Base-by-base conservation (phyloP, 2,888 invertebrate genomes). In the Harpalus rubripes region DNA sequence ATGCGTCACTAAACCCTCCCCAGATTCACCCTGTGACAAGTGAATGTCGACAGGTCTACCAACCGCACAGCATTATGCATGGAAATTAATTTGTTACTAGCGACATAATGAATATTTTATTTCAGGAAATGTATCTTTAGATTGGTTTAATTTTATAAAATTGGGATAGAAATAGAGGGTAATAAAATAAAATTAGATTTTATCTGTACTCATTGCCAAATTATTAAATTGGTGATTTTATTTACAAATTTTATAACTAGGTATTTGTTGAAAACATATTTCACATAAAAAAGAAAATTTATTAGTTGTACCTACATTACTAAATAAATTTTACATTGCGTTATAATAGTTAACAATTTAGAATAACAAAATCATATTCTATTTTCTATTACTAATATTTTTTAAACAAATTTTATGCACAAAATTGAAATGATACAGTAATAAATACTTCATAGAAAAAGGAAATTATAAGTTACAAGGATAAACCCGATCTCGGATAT, bases 1-100 rank as follows among this genome's bases (percentile, higher is more conserved):
- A 83, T 83, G 83, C 83, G 83, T 83, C 76, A 83, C 83, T 83
- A 83, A 83, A 76, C 72, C 76, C 83, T 76, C 76, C 83, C 83
- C 74, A 83, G 74, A 76, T 83, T 76, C 59, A 26, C 41, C 26
- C 15, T 7, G 44, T 22, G 63, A 74, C 44, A 44, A 18, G 44
- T 41, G 72, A 74, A 44, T 44, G 72, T 68, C 68, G 68, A 68
- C 72, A 74, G 72, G 72, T 74, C 44, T 12, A 7, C 22, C 22
- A 44, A 72, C 58, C 26, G 5, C 32, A 5, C 32, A 32, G 18
- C 58, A 82, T 82, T 82, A 82, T 82, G 82, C 72, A 82, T 82
- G 82, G 68, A 82, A 82, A 82, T 82, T 82, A 82, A 82, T 82
- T 82, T 82, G 44, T 18, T 74, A 44, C 72, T 18, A 15, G 44